Evolutionary conservation across 2,113 vertebrate genomes (phyloP).

Genomic region (Cathartes aura): DNA sequence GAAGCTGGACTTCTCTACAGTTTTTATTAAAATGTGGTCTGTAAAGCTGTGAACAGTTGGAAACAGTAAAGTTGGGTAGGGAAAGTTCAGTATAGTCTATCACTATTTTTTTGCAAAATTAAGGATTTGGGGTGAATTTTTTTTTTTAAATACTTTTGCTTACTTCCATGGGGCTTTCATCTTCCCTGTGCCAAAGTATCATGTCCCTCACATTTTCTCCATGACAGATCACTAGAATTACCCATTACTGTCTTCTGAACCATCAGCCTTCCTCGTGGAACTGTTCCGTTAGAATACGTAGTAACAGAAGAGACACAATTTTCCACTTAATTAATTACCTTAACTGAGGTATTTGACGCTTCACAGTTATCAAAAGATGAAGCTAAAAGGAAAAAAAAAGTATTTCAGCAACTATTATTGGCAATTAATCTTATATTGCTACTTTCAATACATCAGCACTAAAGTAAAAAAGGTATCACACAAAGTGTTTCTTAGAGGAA

Average conservation of each 20-base stretch:
- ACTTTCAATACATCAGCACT: background rate
- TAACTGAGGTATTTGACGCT: background rate
- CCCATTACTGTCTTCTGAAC: background rate
- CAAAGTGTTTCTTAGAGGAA: background rate
- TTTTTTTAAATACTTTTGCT: background rate
- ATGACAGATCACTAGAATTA: background rate
- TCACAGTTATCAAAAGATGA: slow-evolving; percentile 62
- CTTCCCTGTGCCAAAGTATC: background rate
- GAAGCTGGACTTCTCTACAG: background rate
- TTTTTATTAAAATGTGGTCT: background rate
- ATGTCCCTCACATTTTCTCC: background rate
- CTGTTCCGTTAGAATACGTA: background rate
- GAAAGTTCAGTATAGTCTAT: background rate
- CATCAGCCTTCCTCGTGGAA: background rate
- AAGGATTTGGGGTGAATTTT: background rate
- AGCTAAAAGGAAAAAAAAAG: slow-evolving; percentile 40
- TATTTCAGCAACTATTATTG: background rate
- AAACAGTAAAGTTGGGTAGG: background rate
- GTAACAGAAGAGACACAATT: background rate
- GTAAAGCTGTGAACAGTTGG: background rate
- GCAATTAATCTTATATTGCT: background rate
- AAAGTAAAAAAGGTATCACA: background rate
- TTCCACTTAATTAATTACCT: slow-evolving; percentile 61
- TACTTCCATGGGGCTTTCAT: background rate
- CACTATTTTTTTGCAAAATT: background rate